Evolutionary conservation across 2,113 vertebrate species (phyloP).

Genomic region (Ovis canadensis): DNA sequence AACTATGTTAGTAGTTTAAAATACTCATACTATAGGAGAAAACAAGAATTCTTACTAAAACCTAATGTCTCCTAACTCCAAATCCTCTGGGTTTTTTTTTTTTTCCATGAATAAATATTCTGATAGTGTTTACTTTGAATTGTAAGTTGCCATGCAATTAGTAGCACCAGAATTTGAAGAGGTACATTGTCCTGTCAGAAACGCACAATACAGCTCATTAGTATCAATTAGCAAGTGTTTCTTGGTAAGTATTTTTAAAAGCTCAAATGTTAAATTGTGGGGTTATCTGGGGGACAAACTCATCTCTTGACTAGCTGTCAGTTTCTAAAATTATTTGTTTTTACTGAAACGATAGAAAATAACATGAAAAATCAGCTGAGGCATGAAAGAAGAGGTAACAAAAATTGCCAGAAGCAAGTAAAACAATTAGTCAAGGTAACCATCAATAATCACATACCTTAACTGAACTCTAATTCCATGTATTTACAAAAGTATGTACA

Average conservation of each 20-base stretch:
- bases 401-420: not conserved
- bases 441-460: not conserved
- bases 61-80: not conserved
- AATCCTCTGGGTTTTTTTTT: not conserved
- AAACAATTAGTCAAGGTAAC: not conserved
- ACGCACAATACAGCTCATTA: not conserved
- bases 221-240: conserved; percentile 14
- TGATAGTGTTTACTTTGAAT: not conserved
- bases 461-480: not conserved
- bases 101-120: conserved; percentile 9
- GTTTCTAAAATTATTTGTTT: not conserved
- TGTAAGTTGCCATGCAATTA: not conserved
- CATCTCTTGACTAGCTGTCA: not conserved
- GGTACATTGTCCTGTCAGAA: conserved; percentile 31
- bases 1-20: not conserved
- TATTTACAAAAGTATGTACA: not conserved
- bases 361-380: not conserved
- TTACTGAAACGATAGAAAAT: not conserved
- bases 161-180: conserved; percentile 27
- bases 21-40: not conserved
- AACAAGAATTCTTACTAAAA: not conserved
- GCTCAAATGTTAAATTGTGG: conserved; percentile 8
- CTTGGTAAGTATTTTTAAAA: conserved; percentile 22
- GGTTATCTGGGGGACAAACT: conserved; percentile 15
- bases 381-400: not conserved